Evolutionary conservation across 2,888 invertebrate species (phyloP), one percentile per base, ranked within the genome.

Genomic region (Synergus gifuensis): DNA sequence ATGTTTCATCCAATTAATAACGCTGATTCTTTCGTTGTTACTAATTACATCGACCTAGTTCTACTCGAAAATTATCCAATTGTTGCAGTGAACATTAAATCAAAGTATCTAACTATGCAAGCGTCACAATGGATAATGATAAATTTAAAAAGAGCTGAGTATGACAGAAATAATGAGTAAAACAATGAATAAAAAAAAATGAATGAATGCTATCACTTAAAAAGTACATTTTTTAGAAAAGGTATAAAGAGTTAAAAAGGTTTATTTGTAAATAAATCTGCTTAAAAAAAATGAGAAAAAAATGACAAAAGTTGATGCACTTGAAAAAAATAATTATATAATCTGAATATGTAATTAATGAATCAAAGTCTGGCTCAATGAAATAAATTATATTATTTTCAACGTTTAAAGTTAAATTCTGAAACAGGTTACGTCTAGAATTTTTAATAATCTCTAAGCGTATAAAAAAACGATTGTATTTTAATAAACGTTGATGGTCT

Each of bases 11-110:
- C 16, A 69, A 69, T 54, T 69, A 36, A 54, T 49, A 16, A 49
- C 49, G 28, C 7, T 49, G 49, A 14, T 69, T 69, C 69, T 49
- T 69, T 36, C 28, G 28, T 69, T 28, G 28, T 16, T 49, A 28
- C 49, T 69, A 69, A 69, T 69, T 69, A 69, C 46, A 16, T 54
- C 49, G 28, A 28, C 69, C 46, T 9, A 69, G 12, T 69, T 49
- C 16, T 36, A 28, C n/a, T 36, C 0, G n/a, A 73, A 73, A 54
- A 73, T 54, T 54, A 73, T 73, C 36, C 73, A 54, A 9, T 54
- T 73, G 28, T 12, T 69, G 16, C n/a, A 49, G 36, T 36, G n/a
- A 54, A 4, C n/a, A 40, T 73, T 73, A 54, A 73, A 46, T 46
- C 44, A 46, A 67, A 67, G 40, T 16, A 18, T 66, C 66, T 63